These are phyloP conservation scores for Phrynocephalus forsythii DNA, from an alignment of 2,797 vertebrate species.

Conservation along the genomic window DNA sequence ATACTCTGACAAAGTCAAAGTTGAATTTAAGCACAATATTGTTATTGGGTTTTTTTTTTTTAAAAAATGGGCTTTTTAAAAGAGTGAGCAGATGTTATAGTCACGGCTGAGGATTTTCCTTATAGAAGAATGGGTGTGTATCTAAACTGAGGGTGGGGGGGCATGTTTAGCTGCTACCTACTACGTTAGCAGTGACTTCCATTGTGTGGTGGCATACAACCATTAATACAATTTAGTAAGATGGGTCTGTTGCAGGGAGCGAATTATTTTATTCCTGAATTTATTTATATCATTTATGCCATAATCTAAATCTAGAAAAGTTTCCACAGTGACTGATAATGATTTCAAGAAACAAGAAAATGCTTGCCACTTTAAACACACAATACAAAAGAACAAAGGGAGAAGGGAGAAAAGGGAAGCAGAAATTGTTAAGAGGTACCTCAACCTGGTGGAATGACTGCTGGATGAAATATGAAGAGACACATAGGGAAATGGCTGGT, in stretches of 20 bases:
- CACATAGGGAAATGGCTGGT: background rate
- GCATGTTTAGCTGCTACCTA: background rate
- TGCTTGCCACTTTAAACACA: background rate
- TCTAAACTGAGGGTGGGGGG: background rate
- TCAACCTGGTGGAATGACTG: background rate
- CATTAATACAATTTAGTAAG: too few species aligned
- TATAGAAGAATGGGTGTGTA: too few species aligned
- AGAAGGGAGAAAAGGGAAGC: background rate
- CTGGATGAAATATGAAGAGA: background rate
- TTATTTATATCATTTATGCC: background rate
- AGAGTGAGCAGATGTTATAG: slow-evolving; percentile 20
- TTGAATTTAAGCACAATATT: slow-evolving; percentile 28
- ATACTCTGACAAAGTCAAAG: slow-evolving; percentile 30
- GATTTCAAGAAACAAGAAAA: background rate
- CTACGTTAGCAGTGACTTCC: too few species aligned
- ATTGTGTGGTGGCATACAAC: too few species aligned
- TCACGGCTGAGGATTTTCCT: background rate
- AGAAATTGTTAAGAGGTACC: background rate
- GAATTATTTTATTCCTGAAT: background rate
- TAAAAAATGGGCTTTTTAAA: slow-evolving; percentile 1
- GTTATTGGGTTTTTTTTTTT: background rate
- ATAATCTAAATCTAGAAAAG: background rate
- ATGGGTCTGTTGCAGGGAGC: background rate
- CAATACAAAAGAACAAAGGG: background rate
- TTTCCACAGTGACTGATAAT: background rate